These are phyloP conservation scores for Spodoptera picta DNA, from an alignment of 2,888 invertebrate species.

Conservation along the genomic window DNA sequence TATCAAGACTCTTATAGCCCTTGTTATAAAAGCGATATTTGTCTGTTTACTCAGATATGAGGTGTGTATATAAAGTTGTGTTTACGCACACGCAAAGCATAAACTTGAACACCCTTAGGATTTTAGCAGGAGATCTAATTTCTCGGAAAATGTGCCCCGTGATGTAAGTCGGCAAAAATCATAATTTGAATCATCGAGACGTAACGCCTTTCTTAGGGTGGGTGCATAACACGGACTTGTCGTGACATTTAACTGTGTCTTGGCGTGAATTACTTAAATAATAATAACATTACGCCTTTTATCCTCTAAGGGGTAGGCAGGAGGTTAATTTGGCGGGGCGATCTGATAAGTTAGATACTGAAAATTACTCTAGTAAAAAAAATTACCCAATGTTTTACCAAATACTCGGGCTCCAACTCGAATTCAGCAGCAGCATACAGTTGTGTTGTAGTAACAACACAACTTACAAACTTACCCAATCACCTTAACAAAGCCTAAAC, in stretches of 20 bases:
- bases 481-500: too few relatives aligned
- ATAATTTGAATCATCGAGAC: constrained; percentile 77
- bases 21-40: constrained; percentile 23
- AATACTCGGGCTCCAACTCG: too few relatives aligned
- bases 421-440: too few relatives aligned
- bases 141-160: constrained; percentile 82
- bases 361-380: too few relatives aligned
- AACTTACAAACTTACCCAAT: too few relatives aligned
- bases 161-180: constrained; percentile 78
- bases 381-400: too few relatives aligned
- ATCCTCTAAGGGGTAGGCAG: too few relatives aligned
- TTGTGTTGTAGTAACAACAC: too few relatives aligned
- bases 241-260: not conserved
- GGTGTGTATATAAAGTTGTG: constrained; percentile 43
- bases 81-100: constrained; percentile 62
- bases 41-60: not conserved
- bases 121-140: constrained; percentile 73
- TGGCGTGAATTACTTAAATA: not conserved
- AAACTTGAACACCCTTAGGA: constrained; percentile 64
- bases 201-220: constrained; percentile 55
- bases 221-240: constrained; percentile 32
- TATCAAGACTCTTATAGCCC: not conserved
- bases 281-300: too few relatives aligned
- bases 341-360: too few relatives aligned
- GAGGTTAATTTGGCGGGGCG: too few relatives aligned